Base-by-base conservation (phyloP, 2,888 invertebrate species). In the Sthenelais limicola region DNA sequence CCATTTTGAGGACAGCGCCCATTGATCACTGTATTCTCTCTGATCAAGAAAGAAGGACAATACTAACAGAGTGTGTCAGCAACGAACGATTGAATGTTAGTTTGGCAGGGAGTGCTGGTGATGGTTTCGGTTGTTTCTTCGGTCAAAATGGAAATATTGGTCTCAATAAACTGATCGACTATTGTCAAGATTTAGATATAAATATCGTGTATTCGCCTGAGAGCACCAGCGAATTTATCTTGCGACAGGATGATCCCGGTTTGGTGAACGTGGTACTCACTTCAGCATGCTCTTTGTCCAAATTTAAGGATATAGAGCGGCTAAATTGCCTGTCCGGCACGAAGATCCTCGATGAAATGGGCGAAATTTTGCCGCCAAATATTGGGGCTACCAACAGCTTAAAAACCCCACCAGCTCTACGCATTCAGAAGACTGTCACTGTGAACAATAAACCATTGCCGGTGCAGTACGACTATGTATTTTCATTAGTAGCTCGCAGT, bases 391-490 rank as follows among this genome's bases (percentile, higher is more conserved):
- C 15, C n/a, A 18, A 24, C 30, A 28, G 15, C 18, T 18, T 32
- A 9, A 56, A 30, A 32, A 56, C 56, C 30, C 56, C 56, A 3
- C 56, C 56, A 3, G 56, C 56, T 3, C 56, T n/a, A 32, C 28
- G 56, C 30, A 56, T 56, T 3, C 32, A 56, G 21, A 56, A 32
- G 33, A 33, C 18, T 30, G 5, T 4, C 32, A 21, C 18, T 56
- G 21, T 3, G 3, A 56, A 32, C 15, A 33, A 33, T 4, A 56
- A 15, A 33, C 30, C 18, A 15, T 33, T n/a, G 18, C 56, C 30
- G 5, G 21, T 56, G n/a, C 56, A 56, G 56, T 56, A 56, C 30
- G 56, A 56, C 21, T 56, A 56, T 56, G 56, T 56, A 18, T 56
- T 56, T 33, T 56, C 56, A n/a, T 15, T 56, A 12, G 30, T 33